Base-by-base conservation (phyloP, 2,888 invertebrate genomes). In the Rhingia rostrata region DNA sequence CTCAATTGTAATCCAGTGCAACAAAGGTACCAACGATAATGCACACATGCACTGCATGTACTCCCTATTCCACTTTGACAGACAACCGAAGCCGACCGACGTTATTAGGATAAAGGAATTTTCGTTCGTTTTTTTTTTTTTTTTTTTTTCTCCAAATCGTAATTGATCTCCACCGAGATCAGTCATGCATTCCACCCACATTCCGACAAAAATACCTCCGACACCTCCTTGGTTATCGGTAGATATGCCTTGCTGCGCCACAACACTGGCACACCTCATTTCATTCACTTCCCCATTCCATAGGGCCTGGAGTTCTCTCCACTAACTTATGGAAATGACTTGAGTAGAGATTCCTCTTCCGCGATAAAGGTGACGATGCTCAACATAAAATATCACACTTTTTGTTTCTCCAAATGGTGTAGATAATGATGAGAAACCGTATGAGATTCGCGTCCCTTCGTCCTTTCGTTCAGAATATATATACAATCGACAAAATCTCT, bases 101-200 rank as follows among this genome's bases (percentile, higher is more conserved):
- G 22, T 22, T 22, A 9, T 49, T 6, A 49, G 7, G 10, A 49
- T 10, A 14, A 47, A 14, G 9, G 32, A 35, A 63, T 49, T 22
- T 47, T 37, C 41, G 7, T 41, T 10, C 63, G 49, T 33, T 66
- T 51, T 58, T 58, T 74, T 49, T 63, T 33, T 66, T 51, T 58
- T 58, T 63, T 33, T 66, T 51, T 58, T 58, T 74, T 49, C 22
- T 30, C 22, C 41, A 54, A 61, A 66, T 35, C 51, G 51, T 67
- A 66, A 75, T 75, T 75, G 75, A 75, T 75, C 75, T 75, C 37
- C 43, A 9, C 30, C 51, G 51, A 60, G 75, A 67, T 67, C 75
- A 66, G 58, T 35, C 66, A 49, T 58, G 47, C 74, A 75, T 66
- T 75, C 37, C 64, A 58, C 66, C 56, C 56, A 41, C 58, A 51